Base-by-base conservation (phyloP, 2,888 invertebrate species). In the Perithous albicinctus region DNA sequence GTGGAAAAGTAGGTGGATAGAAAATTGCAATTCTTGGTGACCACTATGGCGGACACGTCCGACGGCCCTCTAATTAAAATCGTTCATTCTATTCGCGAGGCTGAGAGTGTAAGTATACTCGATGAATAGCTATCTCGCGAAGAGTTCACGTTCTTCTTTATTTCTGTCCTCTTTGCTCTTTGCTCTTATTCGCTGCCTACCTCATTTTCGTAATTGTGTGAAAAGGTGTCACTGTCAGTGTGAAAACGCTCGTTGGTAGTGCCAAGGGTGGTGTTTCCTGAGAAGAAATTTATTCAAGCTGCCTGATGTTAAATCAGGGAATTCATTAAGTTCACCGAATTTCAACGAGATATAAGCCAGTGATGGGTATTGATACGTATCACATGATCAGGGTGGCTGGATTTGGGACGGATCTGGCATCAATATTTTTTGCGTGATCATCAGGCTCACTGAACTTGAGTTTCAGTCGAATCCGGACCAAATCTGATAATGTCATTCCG, bases 11-110 rank as follows among this genome's bases (percentile, higher is more conserved):
- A 35, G 56, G 32, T 23, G 29, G 75, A 67, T 15, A 51, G 61
- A 61, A 70, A 77, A 77, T 69, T 77, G 63, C 77, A 77, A 77
- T 77, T 70, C 69, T 77, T 51, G 61, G 77, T 69, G 69, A 51
- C 69, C 77, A 70, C 29, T 41, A 32, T 43, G 51, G 69, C 63
- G 69, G 77, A 77, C 69, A 51, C 77, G 61, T 51, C 51, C 51
- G 51, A 51, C 59, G 77, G 48, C 18, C 76, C 48, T 77, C 77
- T 77, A 77, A 77, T 77, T 77, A 77, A 77, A 77, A 77, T 70
- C 69, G 35, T 69, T 70, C 41, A 29, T 54, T 51, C 51, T 63
- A 69, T 63, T n/a, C 26, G 41, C 15, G 38, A 5, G 29, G n/a
- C n/a, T 29, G n/a, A 3, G 54, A 18, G 18, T 2, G 20, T 20